Conservation (phyloP, 2,113 vertebrate species). For the Lipophrys pholis region DNA sequence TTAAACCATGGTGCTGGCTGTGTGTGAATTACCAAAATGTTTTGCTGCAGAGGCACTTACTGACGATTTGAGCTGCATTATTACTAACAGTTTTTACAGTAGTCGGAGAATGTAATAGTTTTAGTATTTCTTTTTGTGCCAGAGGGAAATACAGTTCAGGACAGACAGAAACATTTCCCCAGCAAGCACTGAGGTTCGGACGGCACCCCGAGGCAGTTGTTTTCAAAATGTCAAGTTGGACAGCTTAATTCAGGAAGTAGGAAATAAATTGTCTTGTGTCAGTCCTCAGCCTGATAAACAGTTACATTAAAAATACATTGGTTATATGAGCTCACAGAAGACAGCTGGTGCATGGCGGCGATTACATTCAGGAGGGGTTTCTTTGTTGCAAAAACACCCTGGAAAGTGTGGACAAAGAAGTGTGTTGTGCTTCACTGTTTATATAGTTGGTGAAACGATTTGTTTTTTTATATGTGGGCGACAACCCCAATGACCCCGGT, state of each 20-base stretch:
- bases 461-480: neutral
- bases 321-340: neutral
- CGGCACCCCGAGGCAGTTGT: conserved; percentile 25
- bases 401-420: neutral
- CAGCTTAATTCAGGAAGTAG: conserved; percentile 13
- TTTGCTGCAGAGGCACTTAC: conserved; percentile 25
- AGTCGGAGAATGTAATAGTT: conserved; percentile 13
- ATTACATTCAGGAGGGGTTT: neutral
- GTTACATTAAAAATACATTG: neutral
- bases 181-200: neutral
- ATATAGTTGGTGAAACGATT: neutral
- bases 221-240: conserved; percentile 25
- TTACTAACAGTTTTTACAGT: conserved; percentile 27
- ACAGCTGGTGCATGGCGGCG: neutral
- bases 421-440: neutral
- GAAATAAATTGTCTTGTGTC: conserved; percentile 31
- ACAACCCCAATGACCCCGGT: neutral
- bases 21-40: conserved; percentile 26
- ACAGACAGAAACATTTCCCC: conserved; percentile 10
- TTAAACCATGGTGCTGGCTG: conserved; percentile 22
- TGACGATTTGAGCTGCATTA: conserved; percentile 32
- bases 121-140: conserved; percentile 24
- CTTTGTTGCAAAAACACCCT: neutral
- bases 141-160: neutral
- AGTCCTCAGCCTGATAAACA: conserved; percentile 17